These are phyloP conservation scores for Astreopora myriophthalma DNA, from an alignment of 64 coral and sea anemone genomes.

Conservation along the genomic window DNA sequence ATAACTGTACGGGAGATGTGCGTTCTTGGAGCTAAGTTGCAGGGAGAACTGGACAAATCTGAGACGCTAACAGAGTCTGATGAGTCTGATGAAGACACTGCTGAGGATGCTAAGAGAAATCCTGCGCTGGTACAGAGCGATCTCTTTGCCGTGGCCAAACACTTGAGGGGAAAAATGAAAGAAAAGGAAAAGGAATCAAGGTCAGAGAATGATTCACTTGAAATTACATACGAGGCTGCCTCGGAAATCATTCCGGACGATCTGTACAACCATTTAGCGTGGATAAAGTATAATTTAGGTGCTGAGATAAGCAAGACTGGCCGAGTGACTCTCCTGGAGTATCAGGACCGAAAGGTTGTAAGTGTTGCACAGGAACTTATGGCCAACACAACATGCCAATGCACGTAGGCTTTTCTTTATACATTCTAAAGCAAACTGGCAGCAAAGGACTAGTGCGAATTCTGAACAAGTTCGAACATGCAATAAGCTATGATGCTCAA, in stretches of 20 bases:
- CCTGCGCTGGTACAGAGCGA: not conserved
- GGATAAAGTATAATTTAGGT: slow-evolving; percentile 15
- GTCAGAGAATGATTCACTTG: not conserved
- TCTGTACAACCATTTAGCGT: slow-evolving; percentile 44
- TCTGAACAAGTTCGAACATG: slow-evolving; percentile 20
- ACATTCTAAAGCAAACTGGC: slow-evolving; percentile 12
- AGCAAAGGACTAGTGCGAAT: not conserved
- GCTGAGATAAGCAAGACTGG: not conserved
- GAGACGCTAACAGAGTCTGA: not conserved
- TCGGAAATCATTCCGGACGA: slow-evolving; percentile 8
- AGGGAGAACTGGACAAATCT: slow-evolving; percentile 4
- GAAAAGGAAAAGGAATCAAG: slow-evolving; percentile 31
- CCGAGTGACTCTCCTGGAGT: slow-evolving; percentile 8
- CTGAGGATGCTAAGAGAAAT: not conserved
- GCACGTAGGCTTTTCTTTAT: slow-evolving; percentile 19
- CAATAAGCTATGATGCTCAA: slow-evolving; percentile 34
- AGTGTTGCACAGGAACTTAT: slow-evolving; percentile 35
- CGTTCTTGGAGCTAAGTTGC: slow-evolving; percentile 3
- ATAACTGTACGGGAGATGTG: slow-evolving; percentile 9
- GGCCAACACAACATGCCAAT: slow-evolving; percentile 25
- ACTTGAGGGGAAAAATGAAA: not conserved
- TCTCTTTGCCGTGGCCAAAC: slow-evolving; percentile 1
- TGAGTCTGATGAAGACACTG: not conserved
- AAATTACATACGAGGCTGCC: slow-evolving; percentile 38
- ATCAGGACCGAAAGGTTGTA: slow-evolving; percentile 17